Evolutionary conservation across 2,888 invertebrate genomes (phyloP).

Genomic region (Stomorhina lunata): DNA sequence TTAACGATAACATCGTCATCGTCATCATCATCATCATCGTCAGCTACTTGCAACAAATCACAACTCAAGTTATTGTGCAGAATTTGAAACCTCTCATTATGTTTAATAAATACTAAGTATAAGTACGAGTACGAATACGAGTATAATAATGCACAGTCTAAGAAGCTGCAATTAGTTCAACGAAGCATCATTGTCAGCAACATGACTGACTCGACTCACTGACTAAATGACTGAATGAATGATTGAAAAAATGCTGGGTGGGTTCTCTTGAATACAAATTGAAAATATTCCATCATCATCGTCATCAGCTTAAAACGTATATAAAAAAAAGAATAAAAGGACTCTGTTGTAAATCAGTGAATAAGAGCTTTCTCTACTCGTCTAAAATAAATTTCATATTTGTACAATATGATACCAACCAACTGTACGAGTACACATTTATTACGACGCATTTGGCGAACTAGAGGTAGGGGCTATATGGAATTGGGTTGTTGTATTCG

Average conservation of each 20-base stretch:
- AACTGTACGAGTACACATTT: neutral
- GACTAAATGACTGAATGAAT: constrained; percentile 1
- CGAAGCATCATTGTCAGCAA: constrained; percentile 58
- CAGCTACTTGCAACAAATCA: constrained; percentile 24
- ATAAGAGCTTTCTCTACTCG: neutral
- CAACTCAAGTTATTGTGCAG: constrained; percentile 53
- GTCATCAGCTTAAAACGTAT: constrained; percentile 27
- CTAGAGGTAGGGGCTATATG: too few relatives aligned
- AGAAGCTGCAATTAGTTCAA: constrained; percentile 63
- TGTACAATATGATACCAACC: constrained; percentile 20
- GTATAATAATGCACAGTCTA: constrained; percentile 58
- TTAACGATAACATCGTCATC: constrained; percentile 23
- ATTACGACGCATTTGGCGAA: neutral
- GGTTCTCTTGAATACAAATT: constrained; percentile 43
- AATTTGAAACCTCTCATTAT: constrained; percentile 52
- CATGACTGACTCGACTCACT: constrained; percentile 22
- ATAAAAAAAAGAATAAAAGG: constrained; percentile 3
- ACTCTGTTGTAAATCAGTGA: constrained; percentile 29
- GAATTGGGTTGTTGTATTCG: neutral
- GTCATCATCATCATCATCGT: constrained; percentile 14
- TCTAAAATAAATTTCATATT: constrained; percentile 30
- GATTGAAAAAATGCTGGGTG: constrained; percentile 12
- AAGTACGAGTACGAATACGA: too few relatives aligned
- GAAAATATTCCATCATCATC: constrained; percentile 32
- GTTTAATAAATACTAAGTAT: constrained; percentile 56